These are phyloP conservation scores for Lepas anatifera DNA, from an alignment of 2,888 invertebrate genomes.

Conservation along the genomic window DNA sequence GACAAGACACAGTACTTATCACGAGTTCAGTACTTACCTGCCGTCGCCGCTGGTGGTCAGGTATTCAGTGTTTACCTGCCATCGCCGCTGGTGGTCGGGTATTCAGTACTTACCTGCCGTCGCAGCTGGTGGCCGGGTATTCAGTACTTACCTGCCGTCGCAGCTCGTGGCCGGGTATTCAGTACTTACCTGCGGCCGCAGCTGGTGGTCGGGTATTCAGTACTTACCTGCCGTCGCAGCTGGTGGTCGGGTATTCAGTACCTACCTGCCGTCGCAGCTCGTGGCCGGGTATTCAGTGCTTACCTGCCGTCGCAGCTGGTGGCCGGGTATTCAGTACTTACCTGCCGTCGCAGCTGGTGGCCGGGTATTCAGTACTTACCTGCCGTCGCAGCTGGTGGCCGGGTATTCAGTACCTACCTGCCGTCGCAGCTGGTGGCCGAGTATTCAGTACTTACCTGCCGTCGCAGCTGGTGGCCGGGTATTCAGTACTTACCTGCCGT, in stretches of 20 bases:
- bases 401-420: slow-evolving; percentile 47
- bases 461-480: not conserved
- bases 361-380: slow-evolving; percentile 40
- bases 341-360: too few species aligned
- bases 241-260: too few species aligned
- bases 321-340: too few species aligned
- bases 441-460: not conserved
- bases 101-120: not conserved
- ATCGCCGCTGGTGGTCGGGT: not conserved
- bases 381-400: slow-evolving; percentile 89
- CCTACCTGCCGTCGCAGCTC: not conserved
- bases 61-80: not conserved
- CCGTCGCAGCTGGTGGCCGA: not conserved
- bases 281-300: not conserved
- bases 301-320: not conserved
- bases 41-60: not conserved
- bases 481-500: not conserved
- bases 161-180: not conserved
- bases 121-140: not conserved
- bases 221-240: not conserved
- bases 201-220: not conserved
- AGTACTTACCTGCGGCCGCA: not conserved
- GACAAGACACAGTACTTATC: too few species aligned
- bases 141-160: not conserved
- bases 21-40: not conserved